These are phyloP conservation scores for Phyllotreta cruciferae DNA, from an alignment of 2,888 invertebrate species.

Conservation along the genomic window DNA sequence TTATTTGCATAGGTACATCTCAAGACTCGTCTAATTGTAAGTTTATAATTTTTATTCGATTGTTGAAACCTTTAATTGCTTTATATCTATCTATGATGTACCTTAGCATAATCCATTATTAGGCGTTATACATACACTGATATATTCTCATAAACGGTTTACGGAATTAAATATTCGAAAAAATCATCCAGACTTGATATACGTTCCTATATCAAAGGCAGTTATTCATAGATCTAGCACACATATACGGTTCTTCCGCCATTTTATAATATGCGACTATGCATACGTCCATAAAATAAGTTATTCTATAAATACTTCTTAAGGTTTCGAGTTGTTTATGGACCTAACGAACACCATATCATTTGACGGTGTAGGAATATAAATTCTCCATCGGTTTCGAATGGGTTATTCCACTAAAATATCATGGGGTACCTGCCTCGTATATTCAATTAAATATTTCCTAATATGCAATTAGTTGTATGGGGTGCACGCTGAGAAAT, in stretches of 20 bases:
- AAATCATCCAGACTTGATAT: constrained; percentile 10
- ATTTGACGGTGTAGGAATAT: constrained; percentile 8
- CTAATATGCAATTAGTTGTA: background rate
- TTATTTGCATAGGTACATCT: too few species aligned
- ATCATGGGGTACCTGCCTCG: background rate
- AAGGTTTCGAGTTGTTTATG: constrained; percentile 21
- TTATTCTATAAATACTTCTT: constrained; percentile 21
- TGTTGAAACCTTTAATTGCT: too few species aligned
- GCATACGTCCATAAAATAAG: constrained; percentile 23
- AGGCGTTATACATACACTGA: too few species aligned
- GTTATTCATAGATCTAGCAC: constrained; percentile 15
- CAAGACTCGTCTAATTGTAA: too few species aligned
- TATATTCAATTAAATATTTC: background rate
- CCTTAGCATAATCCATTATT: too few species aligned
- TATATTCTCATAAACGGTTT: too few species aligned
- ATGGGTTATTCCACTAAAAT: constrained; percentile 5
- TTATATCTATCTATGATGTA: too few species aligned
- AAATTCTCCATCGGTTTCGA: constrained; percentile 10
- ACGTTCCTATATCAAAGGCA: constrained; percentile 9
- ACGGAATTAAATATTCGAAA: constrained; percentile 14
- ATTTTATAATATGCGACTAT: constrained; percentile 19
- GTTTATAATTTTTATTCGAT: too few species aligned
- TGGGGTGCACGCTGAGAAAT: background rate
- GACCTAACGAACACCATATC: constrained; percentile 17
- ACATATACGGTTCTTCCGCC: constrained; percentile 16